These are phyloP conservation scores for Oegoconia quadripuncta DNA, from an alignment of 2,888 invertebrate species.

Conservation along the genomic window DNA sequence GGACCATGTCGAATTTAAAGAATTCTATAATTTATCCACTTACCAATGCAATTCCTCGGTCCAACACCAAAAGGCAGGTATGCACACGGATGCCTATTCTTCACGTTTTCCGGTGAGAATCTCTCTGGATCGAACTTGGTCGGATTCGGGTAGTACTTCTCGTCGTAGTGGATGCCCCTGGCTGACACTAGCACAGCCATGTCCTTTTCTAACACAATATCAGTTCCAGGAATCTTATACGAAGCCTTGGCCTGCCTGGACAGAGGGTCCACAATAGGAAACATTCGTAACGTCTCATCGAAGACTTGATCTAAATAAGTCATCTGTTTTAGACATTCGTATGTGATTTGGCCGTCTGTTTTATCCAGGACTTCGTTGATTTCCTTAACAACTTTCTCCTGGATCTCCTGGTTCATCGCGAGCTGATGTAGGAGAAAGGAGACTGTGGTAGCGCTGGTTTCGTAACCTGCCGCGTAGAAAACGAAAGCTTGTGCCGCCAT, in stretches of 20 bases:
- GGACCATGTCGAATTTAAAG: background rate
- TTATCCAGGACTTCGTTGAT: slow-evolving; percentile 40
- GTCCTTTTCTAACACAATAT: slow-evolving; percentile 18
- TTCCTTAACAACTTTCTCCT: slow-evolving; percentile 38
- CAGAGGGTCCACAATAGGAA: slow-evolving; percentile 52
- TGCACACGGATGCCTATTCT: slow-evolving; percentile 15
- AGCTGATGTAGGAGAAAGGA: slow-evolving; percentile 46
- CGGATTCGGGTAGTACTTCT: slow-evolving; percentile 39
- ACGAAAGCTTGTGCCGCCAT: slow-evolving; percentile 53
- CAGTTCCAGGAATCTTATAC: slow-evolving; percentile 42
- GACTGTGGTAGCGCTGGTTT: slow-evolving; percentile 51
- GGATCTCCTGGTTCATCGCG: slow-evolving; percentile 43
- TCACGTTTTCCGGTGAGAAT: slow-evolving; percentile 26
- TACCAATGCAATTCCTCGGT: slow-evolving; percentile 24
- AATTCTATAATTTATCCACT: background rate
- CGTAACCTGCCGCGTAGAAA: slow-evolving; percentile 61
- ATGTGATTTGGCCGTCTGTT: slow-evolving; percentile 38
- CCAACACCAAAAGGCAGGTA: slow-evolving; percentile 25
- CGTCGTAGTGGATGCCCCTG: slow-evolving; percentile 46
- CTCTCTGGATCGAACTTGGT: slow-evolving; percentile 33
- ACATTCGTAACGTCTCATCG: slow-evolving; percentile 59
- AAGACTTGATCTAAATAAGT: slow-evolving; percentile 50
- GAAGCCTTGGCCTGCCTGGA: slow-evolving; percentile 41
- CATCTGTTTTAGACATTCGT: slow-evolving; percentile 46
- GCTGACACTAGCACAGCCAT: slow-evolving; percentile 33